Evolutionary conservation across 92 coral and sea anemone species (phyloP).

Genomic region (Blastomussa wellsi): DNA sequence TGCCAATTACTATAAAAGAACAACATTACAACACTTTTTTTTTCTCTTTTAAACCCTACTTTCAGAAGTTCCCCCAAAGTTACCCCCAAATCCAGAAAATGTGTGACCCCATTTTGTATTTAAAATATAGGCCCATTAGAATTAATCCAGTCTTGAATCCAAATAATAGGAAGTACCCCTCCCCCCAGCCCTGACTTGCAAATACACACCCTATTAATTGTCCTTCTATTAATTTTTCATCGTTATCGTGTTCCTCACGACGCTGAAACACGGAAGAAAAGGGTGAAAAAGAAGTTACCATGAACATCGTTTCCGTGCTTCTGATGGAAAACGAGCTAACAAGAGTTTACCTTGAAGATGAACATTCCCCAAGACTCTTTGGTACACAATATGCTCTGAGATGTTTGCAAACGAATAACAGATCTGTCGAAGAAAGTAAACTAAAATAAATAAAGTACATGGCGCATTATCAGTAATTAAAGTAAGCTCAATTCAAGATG

Average conservation of each 20-base stretch:
- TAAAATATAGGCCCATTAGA: too few species aligned
- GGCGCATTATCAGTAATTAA: background rate
- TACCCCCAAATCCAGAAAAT: too few species aligned
- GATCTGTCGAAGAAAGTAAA: background rate
- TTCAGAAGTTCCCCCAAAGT: too few species aligned
- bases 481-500: background rate
- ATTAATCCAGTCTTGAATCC: too few species aligned
- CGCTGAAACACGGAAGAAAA: background rate
- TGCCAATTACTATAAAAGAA: too few species aligned
- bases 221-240: too few species aligned
- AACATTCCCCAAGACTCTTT: background rate
- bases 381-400: constrained; percentile 1
- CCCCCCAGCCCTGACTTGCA: background rate
- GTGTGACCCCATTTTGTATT: too few species aligned
- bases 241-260: background rate
- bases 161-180: too few species aligned
- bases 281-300: background rate
- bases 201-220: too few species aligned
- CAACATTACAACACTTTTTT: too few species aligned
- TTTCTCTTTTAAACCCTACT: too few species aligned
- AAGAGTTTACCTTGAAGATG: constrained; percentile 18
- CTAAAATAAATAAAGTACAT: background rate
- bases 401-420: constrained; percentile 7
- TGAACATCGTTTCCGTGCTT: background rate
- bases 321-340: background rate